Evolutionary conservation across 2,113 vertebrate species (phyloP), one percentile per base, ranked within the genome.

Genomic region (Anarhynchus alexandrinus): DNA sequence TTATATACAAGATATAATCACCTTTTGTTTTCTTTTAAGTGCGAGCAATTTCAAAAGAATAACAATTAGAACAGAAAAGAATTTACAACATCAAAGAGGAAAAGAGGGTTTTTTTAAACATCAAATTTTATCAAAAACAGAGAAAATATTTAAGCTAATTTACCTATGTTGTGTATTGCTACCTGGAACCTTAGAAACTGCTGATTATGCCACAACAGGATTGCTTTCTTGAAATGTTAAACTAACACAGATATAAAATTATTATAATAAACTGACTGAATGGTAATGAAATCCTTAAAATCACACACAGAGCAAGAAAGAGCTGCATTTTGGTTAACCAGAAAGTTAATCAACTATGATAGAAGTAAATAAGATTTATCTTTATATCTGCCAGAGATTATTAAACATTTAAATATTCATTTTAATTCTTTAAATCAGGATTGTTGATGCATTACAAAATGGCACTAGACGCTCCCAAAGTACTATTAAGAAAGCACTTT

Each of bases 321-420:
- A 96, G 87, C 91, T 94, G 71, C 76, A 85, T 89, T 93, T 94
- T 91, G 80, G 91, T 94, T 93, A 97, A 96, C 82, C 38, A 90
- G 79, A 90, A 94, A 95, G 89, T 91, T 92, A 94, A 96, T 95
- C 91, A 93, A 59, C 67, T 93, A 73, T 34, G 91, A 86, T 73
- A 88, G 90, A 94, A 95, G 51, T 90, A 94, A 94, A 69, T 62
- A 86, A 94, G 55, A 86, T 86, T 93, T 93, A 83, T 86, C 93
- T 87, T 80, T 89, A 54, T 82, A 90, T 95, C 87, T 95, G 79
- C 42, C 71, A 88, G 67, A 59, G 59, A 77, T 88, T 95, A 94
- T 77, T 91, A 90, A 95, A 86, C 54, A 86, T 83, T 86, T 90
- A 85, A 90, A 95, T 91, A 90, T 51, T 79, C 22, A 92, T 95